Base-by-base conservation (phyloP, 2,797 vertebrate genomes). In the Cirrhinus mrigala region DNA sequence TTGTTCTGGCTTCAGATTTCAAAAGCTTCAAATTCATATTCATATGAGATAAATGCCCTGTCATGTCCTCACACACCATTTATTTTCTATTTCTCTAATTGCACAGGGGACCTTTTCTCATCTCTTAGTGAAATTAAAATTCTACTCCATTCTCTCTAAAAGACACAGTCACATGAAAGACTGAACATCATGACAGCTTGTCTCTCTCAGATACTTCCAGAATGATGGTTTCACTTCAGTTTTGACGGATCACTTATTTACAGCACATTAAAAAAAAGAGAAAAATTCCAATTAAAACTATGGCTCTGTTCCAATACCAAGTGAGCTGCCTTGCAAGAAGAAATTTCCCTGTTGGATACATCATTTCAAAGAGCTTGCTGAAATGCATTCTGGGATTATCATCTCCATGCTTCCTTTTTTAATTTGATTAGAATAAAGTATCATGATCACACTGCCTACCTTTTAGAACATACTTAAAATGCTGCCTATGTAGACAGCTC, bases 71-170 rank as follows among this genome's bases (percentile, higher is more conserved):
- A 0, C 46, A 22, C 12, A 4, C 15, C 64, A 7, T 78, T 60
- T 78, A 68, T 69, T 64, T 70, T 78, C 64, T 60, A 11, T 79
- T 69, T 46, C 24, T 58, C n/a, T 71, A 48, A 58, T 20, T 70
- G 64, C 75, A 18, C 24, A 2, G 11, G 52, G 50, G 75, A 60
- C 50, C 24, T 33, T 58, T 84, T 70, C 37, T 70, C 62, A 70
- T 84, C 74, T 84, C 62, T 84, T 66, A 78, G 74, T 69, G 62
- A 70, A 84, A 58, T 84, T 69, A 78, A 56, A 48, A 70, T 78
- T 70, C 83, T 11, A 24, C n/a, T 78, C 37, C 18, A 69, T 50
- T 44, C 50, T 15, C 16, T 83, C 15, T 64, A 40, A 48, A 74
- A 52, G 37, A 27, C 44, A 24, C 9, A 54, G 64, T 44, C 50